A percentile compares a stretch with the other conserved stretches of the same genome.
Conservation (phyloP, 2,113 vertebrate genomes). For the Peromyscus leucopus region DNA sequence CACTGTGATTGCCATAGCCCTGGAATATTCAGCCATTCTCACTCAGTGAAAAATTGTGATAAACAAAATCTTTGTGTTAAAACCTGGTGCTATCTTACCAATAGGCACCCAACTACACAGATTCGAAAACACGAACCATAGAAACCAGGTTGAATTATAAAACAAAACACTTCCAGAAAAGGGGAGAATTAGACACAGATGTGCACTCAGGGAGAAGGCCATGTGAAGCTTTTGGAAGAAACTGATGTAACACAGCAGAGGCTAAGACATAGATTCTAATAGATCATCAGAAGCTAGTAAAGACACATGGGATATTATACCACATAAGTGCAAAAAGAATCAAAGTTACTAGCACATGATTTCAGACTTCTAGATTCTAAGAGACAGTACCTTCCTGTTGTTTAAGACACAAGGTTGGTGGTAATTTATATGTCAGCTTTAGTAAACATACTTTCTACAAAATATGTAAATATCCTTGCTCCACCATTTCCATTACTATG, state of each 20-base stretch:
- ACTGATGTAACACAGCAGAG: not conserved
- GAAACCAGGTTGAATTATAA: not conserved
- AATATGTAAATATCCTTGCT: not conserved
- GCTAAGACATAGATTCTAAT: not conserved
- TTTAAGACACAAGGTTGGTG: not conserved
- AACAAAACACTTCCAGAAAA: not conserved
- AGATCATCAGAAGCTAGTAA: not conserved
- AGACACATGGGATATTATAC: fast-evolving
- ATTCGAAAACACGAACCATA: not conserved
- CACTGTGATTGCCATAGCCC: not conserved
- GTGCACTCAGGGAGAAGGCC: not conserved
- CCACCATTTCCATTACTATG: not conserved
- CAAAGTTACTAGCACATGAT: not conserved
- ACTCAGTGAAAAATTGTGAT: conserved; percentile 13
- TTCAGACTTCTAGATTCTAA: not conserved
- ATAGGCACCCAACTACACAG: not conserved
- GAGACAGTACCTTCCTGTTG: not conserved
- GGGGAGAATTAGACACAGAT: not conserved
- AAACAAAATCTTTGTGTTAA: conserved; percentile 3
- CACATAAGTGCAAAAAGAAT: not conserved
- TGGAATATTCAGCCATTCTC: conserved; percentile 10
- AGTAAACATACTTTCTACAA: not conserved
- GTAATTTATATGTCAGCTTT: not conserved
- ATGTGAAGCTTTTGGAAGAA: not conserved
- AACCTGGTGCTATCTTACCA: not conserved